These are phyloP conservation scores for Philypnodon macrostomus DNA, from an alignment of 2,797 vertebrate genomes.

Conservation along the genomic window DNA sequence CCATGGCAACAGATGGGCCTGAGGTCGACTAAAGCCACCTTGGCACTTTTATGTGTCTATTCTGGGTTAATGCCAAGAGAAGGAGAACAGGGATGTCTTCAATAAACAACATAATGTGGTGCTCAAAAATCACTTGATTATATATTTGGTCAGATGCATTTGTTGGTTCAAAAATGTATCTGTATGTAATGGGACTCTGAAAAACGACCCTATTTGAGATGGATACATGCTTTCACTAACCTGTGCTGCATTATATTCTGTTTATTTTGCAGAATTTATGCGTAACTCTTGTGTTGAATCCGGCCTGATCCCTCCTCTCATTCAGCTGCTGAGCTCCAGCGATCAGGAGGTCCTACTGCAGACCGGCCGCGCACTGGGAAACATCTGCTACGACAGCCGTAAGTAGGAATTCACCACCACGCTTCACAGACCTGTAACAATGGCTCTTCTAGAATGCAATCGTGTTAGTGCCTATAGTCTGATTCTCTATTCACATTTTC, in stretches of 20 bases:
- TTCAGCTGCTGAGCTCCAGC: constrained; percentile 89
- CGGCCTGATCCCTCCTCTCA: constrained; percentile 90
- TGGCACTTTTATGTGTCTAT: constrained; percentile 1
- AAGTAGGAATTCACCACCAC: constrained; percentile 78
- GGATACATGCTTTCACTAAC: too few species aligned
- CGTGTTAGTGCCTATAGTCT: too few species aligned
- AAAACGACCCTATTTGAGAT: too few species aligned
- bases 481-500: too few species aligned
- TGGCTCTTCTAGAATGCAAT: not conserved
- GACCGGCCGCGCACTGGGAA: constrained; percentile 95
- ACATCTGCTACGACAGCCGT: constrained; percentile 99
- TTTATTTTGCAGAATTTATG: constrained; percentile 86
- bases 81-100: not conserved
- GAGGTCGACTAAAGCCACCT: not conserved
- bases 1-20: constrained; percentile 5
- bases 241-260: constrained; percentile 4
- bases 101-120: not conserved
- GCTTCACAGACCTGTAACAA: constrained; percentile 11
- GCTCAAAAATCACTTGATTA: not conserved
- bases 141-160: too few species aligned
- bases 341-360: constrained; percentile 97
- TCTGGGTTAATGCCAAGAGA: constrained; percentile 1
- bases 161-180: too few species aligned
- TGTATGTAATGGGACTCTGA: too few species aligned
- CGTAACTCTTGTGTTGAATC: constrained; percentile 92